phyloP scores from a whole-genome alignment of 2,113 vertebrate species.

The Nipponia nippon region DNA sequence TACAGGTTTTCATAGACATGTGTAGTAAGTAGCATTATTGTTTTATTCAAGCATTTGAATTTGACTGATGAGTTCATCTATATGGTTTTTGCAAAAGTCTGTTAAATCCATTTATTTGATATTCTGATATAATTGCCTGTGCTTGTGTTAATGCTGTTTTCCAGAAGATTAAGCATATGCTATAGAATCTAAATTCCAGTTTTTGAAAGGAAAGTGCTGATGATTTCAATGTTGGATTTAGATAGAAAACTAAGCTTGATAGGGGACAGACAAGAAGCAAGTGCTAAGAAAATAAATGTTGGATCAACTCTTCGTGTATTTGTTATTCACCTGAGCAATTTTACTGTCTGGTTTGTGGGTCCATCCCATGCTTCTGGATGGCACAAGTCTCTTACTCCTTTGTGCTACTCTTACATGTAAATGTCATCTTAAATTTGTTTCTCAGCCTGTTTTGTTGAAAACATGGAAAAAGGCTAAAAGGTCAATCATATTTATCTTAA shows the following conservation, averaged over 20 bases:
- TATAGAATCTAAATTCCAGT: conserved; percentile 15
- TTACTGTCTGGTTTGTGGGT: not conserved
- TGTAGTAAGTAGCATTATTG: not conserved
- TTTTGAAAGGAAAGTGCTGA: conserved; percentile 32
- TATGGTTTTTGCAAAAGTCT: conserved; percentile 38
- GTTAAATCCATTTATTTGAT: conserved; percentile 63
- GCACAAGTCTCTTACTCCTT: not conserved
- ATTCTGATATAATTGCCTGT: conserved; percentile 60
- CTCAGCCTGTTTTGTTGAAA: not conserved
- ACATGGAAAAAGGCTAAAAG: conserved; percentile 3
- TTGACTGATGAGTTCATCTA: conserved; percentile 55
- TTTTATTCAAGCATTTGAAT: conserved; percentile 38
- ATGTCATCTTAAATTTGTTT: not conserved
- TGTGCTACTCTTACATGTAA: not conserved
- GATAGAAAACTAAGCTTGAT: not conserved
- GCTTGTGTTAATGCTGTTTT: conserved; percentile 64
- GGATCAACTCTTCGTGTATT: not conserved
- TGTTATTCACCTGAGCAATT: not conserved
- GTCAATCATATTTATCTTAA: conserved; percentile 34
- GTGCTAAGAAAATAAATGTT: not conserved
- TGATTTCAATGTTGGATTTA: conserved; percentile 55
- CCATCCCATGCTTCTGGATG: not conserved
- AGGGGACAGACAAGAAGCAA: not conserved
- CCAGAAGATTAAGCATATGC: conserved; percentile 60
- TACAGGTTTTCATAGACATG: not conserved